phyloP scores from a whole-genome alignment of 2,113 vertebrate species.

The Prionailurus viverrinus region DNA sequence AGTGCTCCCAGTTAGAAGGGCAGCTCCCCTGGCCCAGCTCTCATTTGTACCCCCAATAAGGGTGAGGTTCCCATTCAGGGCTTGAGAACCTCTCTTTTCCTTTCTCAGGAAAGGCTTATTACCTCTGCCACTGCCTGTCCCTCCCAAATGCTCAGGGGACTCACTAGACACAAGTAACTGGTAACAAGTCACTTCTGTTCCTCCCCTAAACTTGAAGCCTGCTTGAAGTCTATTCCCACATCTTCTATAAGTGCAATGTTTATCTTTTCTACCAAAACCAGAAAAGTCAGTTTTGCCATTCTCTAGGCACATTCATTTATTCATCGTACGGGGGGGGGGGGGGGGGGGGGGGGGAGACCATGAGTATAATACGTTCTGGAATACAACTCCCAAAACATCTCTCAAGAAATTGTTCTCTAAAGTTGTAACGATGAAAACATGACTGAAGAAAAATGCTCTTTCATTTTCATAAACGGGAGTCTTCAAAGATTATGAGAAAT shows the following conservation, averaged over 20 bases:
- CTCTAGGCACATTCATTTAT: constrained; percentile 58
- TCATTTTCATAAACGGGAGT: constrained; percentile 60
- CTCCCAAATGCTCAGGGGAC: background rate
- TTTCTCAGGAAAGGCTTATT: background rate
- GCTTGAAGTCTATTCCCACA: background rate
- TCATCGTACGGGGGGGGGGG: constrained; percentile 7
- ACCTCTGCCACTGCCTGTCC: background rate
- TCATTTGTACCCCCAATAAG: too few relatives aligned
- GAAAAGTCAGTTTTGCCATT: constrained; percentile 1
- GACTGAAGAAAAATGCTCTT: constrained; percentile 52
- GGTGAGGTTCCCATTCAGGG: background rate
- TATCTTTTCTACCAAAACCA: constrained; percentile 54
- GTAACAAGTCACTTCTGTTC: background rate
- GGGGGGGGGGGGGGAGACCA: background rate
- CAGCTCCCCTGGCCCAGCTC: background rate
- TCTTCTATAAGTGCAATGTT: constrained; percentile 25
- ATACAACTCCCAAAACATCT: constrained; percentile 63
- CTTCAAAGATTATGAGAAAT: constrained; percentile 66
- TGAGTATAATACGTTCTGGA: constrained; percentile 57
- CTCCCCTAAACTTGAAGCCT: background rate
- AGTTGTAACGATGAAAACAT: constrained; percentile 51
- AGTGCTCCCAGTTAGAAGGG: too few relatives aligned
- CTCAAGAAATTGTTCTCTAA: constrained; percentile 69
- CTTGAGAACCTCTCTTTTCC: background rate
- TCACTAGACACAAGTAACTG: background rate